Percentiles rank a stretch among this genome's conserved stretches.
These are phyloP conservation scores for Troides oblongomaculatus DNA, from an alignment of 2,888 invertebrate genomes.

Conservation along the genomic window DNA sequence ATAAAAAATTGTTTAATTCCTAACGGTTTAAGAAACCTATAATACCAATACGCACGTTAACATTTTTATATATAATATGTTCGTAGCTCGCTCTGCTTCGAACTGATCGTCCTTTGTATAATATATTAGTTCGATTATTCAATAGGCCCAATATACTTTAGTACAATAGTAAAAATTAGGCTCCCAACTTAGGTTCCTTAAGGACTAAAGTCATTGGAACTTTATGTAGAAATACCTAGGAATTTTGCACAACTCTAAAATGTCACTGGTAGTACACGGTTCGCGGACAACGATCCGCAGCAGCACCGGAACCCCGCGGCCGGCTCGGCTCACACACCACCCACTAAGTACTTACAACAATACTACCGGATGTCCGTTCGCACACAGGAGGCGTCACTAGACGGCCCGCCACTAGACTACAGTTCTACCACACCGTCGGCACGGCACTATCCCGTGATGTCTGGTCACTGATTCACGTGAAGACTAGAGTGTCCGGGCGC, in stretches of 20 bases:
- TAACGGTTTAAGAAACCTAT: constrained; percentile 77
- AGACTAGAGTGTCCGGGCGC: constrained; percentile 71
- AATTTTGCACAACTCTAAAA: constrained; percentile 45
- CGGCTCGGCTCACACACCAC: constrained; percentile 34
- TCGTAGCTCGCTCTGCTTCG: constrained; percentile 42
- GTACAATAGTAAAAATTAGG: constrained; percentile 69
- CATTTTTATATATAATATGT: constrained; percentile 69
- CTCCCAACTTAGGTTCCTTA: constrained; percentile 57
- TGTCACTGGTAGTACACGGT: constrained; percentile 26
- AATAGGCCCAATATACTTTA: constrained; percentile 69
- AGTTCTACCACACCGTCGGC: constrained; percentile 38
- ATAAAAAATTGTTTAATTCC: constrained; percentile 73
- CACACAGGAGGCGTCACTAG: constrained; percentile 35
- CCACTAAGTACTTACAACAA: constrained; percentile 49
- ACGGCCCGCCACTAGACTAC: constrained; percentile 29
- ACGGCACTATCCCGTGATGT: constrained; percentile 11
- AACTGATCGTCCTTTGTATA: constrained; percentile 36
- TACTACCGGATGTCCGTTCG: constrained; percentile 31
- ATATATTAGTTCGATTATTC: constrained; percentile 65
- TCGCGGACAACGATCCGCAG: constrained; percentile 37
- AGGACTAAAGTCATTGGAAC: constrained; percentile 50
- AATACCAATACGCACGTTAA: constrained; percentile 74
- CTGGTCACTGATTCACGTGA: constrained; percentile 56
- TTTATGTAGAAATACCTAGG: constrained; percentile 47
- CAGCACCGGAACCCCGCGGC: constrained; percentile 31